Conservation (phyloP, 2,888 invertebrate species). For the Acanthococcus lagerstroemiae region DNA sequence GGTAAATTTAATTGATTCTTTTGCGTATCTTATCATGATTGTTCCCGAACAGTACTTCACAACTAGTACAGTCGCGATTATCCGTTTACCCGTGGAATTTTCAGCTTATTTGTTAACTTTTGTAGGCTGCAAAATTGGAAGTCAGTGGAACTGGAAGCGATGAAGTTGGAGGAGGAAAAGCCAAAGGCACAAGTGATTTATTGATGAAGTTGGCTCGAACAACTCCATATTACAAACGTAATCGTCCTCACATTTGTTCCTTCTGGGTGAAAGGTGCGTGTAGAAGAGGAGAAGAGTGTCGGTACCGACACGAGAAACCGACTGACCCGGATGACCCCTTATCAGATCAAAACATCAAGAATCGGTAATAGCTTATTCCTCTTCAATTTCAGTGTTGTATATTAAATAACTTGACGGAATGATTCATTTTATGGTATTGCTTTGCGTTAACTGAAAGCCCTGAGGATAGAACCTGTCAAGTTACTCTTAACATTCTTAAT, state of each 20-base stretch:
- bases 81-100: too few relatives aligned
- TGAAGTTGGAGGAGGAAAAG: slow-evolving; percentile 53
- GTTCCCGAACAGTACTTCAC: too few relatives aligned
- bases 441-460: too few relatives aligned
- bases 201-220: slow-evolving; percentile 79
- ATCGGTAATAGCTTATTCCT: slow-evolving; percentile 51
- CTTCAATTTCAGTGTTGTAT: too few relatives aligned
- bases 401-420: too few relatives aligned
- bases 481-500: too few relatives aligned
- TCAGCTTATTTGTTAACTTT: too few relatives aligned
- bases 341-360: slow-evolving; percentile 91
- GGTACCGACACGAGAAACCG: slow-evolving; percentile 90
- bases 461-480: too few relatives aligned
- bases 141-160: slow-evolving; percentile 43
- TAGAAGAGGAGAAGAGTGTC: slow-evolving; percentile 90
- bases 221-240: slow-evolving; percentile 89
- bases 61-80: too few relatives aligned
- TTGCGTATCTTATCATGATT: too few relatives aligned
- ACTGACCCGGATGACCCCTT: slow-evolving; percentile 95
- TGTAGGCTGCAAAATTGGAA: slow-evolving; percentile 36
- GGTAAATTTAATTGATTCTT: too few relatives aligned
- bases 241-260: slow-evolving; percentile 89
- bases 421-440: too few relatives aligned
- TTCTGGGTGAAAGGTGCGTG: slow-evolving; percentile 99
- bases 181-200: slow-evolving; percentile 70